phyloP scores from a whole-genome alignment of 2,888 invertebrate genomes.

The Synanthedon andrenaeformis region DNA sequence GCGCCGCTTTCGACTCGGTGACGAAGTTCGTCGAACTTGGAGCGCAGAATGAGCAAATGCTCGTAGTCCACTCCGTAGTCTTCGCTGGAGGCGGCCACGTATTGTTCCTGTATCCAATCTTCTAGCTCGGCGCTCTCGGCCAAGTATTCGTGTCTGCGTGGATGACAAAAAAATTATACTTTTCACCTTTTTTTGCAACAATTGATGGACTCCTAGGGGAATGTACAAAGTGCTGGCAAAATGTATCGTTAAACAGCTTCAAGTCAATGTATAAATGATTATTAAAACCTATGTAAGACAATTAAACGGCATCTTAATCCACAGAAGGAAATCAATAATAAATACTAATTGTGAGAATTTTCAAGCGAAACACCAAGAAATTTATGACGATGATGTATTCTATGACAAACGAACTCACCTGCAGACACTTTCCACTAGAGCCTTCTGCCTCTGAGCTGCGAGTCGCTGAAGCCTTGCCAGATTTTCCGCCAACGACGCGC shows the following conservation, averaged over 20 bases:
- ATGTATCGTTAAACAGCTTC: too few relatives aligned
- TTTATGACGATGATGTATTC: not conserved
- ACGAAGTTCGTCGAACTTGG: constrained; percentile 93
- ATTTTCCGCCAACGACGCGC: constrained; percentile 81
- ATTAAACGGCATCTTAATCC: too few relatives aligned
- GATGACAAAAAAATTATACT: too few relatives aligned
- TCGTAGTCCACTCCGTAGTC: constrained; percentile 97
- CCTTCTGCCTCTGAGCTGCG: constrained; percentile 82
- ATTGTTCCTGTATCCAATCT: constrained; percentile 92
- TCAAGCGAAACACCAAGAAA: too few relatives aligned
- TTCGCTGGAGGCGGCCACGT: constrained; percentile 88
- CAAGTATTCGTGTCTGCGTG: constrained; percentile 84
- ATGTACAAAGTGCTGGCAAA: too few relatives aligned
- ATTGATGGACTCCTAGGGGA: too few relatives aligned
- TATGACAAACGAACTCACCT: constrained; percentile 39
- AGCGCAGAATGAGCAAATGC: constrained; percentile 84
- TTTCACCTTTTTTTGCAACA: too few relatives aligned
- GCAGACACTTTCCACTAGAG: constrained; percentile 91
- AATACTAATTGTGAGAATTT: too few relatives aligned
- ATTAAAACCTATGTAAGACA: too few relatives aligned
- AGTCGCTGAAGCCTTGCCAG: constrained; percentile 84
- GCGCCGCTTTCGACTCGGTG: constrained; percentile 90
- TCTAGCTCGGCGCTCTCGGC: constrained; percentile 91
- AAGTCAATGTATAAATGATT: too few relatives aligned
- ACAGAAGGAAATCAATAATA: too few relatives aligned